A percentile compares a stretch with the other conserved stretches of the same genome.
phyloP scores from a whole-genome alignment of 2,888 invertebrate genomes.

The Copidosoma aretas region DNA sequence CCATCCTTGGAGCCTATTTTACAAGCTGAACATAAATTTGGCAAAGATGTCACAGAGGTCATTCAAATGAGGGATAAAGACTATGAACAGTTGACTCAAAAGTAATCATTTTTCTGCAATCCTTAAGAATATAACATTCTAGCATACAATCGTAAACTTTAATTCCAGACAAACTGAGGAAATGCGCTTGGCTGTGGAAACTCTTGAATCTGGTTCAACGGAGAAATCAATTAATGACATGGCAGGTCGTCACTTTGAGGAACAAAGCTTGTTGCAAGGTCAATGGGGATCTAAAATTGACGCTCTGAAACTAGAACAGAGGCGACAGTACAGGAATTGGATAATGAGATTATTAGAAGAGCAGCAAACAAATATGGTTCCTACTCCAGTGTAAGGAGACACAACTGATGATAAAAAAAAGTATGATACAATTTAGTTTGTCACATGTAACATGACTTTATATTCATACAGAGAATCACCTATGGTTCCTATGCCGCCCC shows the following conservation, averaged over 20 bases:
- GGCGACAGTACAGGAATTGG: constrained; percentile 88
- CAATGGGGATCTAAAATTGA: constrained; percentile 87
- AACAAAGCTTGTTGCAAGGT: constrained; percentile 82
- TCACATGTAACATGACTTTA: not conserved
- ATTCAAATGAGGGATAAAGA: constrained; percentile 76
- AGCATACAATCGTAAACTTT: not conserved
- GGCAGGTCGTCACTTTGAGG: constrained; percentile 81
- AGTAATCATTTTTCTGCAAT: constrained; percentile 56
- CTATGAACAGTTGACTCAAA: constrained; percentile 73
- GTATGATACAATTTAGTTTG: no score
- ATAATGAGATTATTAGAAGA: constrained; percentile 81
- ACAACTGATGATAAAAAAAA: no score
- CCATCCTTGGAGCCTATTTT: constrained; percentile 87
- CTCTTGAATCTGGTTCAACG: constrained; percentile 77
- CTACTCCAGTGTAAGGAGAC: constrained; percentile 64
- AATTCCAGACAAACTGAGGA: constrained; percentile 78
- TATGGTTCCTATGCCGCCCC: constrained; percentile 59
- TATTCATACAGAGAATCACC: constrained; percentile 62
- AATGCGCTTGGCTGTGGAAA: constrained; percentile 85
- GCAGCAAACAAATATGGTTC: constrained; percentile 68
- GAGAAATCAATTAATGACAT: constrained; percentile 86
- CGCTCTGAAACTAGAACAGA: constrained; percentile 83
- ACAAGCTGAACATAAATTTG: constrained; percentile 86
- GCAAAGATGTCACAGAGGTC: constrained; percentile 78
- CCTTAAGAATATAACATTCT: not conserved